Evolutionary conservation across 2,797 vertebrate genomes (phyloP).

Genomic region (Thunnus albacares): DNA sequence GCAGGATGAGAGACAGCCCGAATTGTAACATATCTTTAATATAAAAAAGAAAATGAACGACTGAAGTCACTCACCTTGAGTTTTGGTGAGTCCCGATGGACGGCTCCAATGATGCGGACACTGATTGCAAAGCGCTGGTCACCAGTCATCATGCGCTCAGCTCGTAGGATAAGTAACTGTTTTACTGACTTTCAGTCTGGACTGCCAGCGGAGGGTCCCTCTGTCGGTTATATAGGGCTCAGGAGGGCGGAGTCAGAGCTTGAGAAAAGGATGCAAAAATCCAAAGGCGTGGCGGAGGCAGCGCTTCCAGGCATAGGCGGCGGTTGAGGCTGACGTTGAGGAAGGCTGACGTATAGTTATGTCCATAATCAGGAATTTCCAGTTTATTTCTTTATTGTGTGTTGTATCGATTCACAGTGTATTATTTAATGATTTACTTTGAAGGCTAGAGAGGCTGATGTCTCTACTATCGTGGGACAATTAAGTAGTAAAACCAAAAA

Average conservation of each 20-base stretch:
- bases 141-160: slow-evolving; percentile 60
- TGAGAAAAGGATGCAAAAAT: not conserved
- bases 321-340: too few species aligned
- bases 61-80: slow-evolving; percentile 74
- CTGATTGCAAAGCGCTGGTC: slow-evolving; percentile 71
- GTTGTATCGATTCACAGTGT: too few species aligned
- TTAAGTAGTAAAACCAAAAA: too few species aligned
- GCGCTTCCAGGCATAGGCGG: too few species aligned
- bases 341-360: too few species aligned
- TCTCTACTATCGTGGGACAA: too few species aligned
- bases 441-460: too few species aligned
- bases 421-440: too few species aligned
- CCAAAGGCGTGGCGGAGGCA: not conserved
- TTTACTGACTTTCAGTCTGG: not conserved
- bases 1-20: not conserved
- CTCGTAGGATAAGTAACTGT: not conserved
- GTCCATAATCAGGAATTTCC: too few species aligned
- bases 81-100: slow-evolving; percentile 74
- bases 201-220: rapidly evolving
- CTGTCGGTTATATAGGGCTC: rapidly evolving
- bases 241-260: not conserved
- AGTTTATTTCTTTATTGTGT: too few species aligned
- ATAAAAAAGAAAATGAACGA: too few species aligned
- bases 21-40: too few species aligned
- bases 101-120: slow-evolving; percentile 75